Evolutionary conservation across 2,888 invertebrate species (phyloP).

Genomic region (Eulithis testata): DNA sequence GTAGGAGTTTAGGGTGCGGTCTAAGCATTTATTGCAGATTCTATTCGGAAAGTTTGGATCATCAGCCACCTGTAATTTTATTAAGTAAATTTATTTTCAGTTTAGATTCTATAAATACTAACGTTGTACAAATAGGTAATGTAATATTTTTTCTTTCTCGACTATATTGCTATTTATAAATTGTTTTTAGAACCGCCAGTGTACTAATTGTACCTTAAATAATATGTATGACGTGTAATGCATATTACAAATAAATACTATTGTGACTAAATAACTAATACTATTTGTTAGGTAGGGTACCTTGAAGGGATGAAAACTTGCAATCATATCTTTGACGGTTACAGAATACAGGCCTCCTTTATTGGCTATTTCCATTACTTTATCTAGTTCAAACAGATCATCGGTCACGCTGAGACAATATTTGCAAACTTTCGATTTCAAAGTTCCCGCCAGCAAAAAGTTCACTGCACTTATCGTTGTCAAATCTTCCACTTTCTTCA

Average conservation of each 20-base stretch:
- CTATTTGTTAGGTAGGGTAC: slow-evolving; percentile 53
- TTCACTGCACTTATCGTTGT: slow-evolving; percentile 68
- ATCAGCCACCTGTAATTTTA: slow-evolving; percentile 51
- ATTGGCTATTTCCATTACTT: slow-evolving; percentile 64
- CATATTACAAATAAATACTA: too few species aligned
- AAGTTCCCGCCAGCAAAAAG: slow-evolving; percentile 62
- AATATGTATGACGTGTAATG: too few species aligned
- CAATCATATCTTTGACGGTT: slow-evolving; percentile 69
- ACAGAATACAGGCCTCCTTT: slow-evolving; percentile 64
- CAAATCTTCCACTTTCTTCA: slow-evolving; percentile 36
- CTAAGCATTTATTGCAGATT: slow-evolving; percentile 68
- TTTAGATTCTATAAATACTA: too few species aligned
- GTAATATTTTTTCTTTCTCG: too few species aligned
- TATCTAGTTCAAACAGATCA: slow-evolving; percentile 65
- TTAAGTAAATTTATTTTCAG: too few species aligned
- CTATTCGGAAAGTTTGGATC: slow-evolving; percentile 68
- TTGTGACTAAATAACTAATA: too few species aligned
- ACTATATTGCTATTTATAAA: too few species aligned
- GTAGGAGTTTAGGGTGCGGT: slow-evolving; percentile 64
- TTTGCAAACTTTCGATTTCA: slow-evolving; percentile 67
- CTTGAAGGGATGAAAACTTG: slow-evolving; percentile 74
- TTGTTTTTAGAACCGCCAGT: too few species aligned
- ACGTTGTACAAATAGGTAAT: too few species aligned
- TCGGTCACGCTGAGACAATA: slow-evolving; percentile 64
- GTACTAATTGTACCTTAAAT: too few species aligned